These are phyloP conservation scores for Squalus acanthias DNA, from an alignment of 2,797 vertebrate genomes.

Conservation along the genomic window DNA sequence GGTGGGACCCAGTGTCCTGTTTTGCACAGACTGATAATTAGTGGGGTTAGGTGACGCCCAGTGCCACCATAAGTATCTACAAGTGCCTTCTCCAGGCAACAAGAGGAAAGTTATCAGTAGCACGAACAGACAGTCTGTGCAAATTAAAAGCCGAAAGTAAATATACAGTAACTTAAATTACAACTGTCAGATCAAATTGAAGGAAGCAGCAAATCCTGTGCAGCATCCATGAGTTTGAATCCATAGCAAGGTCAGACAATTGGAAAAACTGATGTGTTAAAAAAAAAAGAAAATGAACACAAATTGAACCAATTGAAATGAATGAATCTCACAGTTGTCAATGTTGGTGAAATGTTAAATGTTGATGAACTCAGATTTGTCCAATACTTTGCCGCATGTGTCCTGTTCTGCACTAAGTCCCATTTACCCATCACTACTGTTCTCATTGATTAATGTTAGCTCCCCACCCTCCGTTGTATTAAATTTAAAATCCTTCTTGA, in stretches of 20 bases:
- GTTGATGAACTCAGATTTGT: neutral
- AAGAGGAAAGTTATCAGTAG: neutral
- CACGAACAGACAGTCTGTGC: neutral
- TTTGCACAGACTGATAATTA: neutral
- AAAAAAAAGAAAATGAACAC: neutral
- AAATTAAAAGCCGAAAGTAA: constrained; percentile 7
- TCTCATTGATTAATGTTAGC: neutral
- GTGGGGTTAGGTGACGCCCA: neutral
- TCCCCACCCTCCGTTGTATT: neutral
- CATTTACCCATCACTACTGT: neutral
- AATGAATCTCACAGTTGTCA: neutral
- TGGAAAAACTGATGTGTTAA: neutral
- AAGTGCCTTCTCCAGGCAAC: neutral
- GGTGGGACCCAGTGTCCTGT: constrained; percentile 5
- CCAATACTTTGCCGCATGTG: neutral
- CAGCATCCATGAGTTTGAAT: neutral
- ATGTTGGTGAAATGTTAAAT: neutral
- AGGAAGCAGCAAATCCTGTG: neutral
- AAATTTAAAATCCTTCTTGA: neutral
- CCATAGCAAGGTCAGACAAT: neutral
- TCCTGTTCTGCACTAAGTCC: neutral
- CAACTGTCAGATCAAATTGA: neutral
- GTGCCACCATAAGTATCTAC: neutral
- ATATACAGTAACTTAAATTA: neutral
- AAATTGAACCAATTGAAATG: neutral